Percentiles rank a stretch among this genome's conserved stretches.
phyloP scores from a whole-genome alignment of 2,113 vertebrate genomes.

The Burhinus oedicnemus region DNA sequence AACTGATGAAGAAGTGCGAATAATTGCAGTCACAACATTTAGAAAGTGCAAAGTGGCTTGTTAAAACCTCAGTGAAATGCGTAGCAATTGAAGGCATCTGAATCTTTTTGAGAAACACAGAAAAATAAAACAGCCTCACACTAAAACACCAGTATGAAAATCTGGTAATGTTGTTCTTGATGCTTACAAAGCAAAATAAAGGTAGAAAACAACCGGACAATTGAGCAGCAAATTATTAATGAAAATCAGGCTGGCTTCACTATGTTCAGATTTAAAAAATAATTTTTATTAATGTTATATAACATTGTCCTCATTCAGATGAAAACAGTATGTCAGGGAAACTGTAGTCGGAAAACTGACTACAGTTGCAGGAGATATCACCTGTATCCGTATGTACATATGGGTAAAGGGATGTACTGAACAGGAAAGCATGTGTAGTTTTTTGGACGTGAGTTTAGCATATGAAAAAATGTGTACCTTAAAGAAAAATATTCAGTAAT shows the following conservation, averaged over 20 bases:
- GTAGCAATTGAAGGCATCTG: background rate
- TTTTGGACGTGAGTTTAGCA: background rate
- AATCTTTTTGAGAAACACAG: background rate
- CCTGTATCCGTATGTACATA: background rate
- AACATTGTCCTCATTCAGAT: background rate
- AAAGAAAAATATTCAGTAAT: background rate
- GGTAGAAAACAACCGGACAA: background rate
- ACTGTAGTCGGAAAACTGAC: background rate
- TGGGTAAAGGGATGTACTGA: background rate
- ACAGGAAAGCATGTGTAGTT: background rate
- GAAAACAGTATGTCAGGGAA: background rate
- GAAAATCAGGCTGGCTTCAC: background rate
- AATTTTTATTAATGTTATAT: background rate
- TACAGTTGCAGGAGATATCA: background rate
- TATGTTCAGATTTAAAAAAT: background rate
- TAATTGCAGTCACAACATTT: conserved; percentile 71
- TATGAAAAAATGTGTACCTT: background rate
- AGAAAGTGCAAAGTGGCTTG: conserved; percentile 57
- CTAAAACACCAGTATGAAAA: background rate
- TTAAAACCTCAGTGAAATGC: conserved; percentile 14
- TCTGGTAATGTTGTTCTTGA: background rate
- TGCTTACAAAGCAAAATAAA: background rate
- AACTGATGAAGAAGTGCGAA: conserved; percentile 56
- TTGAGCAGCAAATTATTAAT: background rate
- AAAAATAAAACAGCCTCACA: background rate